Conservation (phyloP, 2,797 vertebrate species). For the Nyctibius grandis region DNA sequence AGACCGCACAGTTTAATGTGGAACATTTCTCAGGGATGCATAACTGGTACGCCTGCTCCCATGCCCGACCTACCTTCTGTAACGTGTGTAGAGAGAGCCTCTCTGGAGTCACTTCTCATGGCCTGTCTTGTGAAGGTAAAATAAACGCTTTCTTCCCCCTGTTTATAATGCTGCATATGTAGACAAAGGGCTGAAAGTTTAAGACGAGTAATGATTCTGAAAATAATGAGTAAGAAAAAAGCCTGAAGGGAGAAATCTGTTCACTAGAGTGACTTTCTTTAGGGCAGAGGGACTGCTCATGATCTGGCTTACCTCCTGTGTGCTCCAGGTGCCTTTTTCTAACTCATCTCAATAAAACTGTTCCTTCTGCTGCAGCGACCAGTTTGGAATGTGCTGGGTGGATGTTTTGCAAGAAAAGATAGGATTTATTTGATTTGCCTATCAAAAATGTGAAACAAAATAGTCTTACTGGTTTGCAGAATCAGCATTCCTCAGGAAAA, state of each 20-base stretch:
- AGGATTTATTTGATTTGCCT: not conserved
- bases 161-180: accelerated
- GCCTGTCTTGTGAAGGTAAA: constrained; percentile 97
- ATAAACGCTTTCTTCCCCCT: not conserved
- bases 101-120: constrained; percentile 97
- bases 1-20: constrained; percentile 99
- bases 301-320: not conserved
- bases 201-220: not conserved
- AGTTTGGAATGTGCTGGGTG: not conserved
- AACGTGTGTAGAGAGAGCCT: constrained; percentile 98
- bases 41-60: constrained; percentile 99
- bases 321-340: not conserved
- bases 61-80: constrained; percentile 96
- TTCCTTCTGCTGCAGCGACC: not conserved
- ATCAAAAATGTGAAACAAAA: not conserved
- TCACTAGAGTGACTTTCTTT: not conserved
- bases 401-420: not conserved
- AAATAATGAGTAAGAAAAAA: not conserved
- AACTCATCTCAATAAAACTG: not conserved
- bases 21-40: constrained; percentile 99
- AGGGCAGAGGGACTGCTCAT: not conserved
- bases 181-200: not conserved
- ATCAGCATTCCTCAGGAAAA: not conserved
- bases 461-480: not conserved
- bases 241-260: not conserved